A percentile compares a stretch with the other conserved stretches of the same genome.
These are phyloP conservation scores for Heliconius nattereri DNA, from an alignment of 1,140 invertebrate species.

Conservation along the genomic window DNA sequence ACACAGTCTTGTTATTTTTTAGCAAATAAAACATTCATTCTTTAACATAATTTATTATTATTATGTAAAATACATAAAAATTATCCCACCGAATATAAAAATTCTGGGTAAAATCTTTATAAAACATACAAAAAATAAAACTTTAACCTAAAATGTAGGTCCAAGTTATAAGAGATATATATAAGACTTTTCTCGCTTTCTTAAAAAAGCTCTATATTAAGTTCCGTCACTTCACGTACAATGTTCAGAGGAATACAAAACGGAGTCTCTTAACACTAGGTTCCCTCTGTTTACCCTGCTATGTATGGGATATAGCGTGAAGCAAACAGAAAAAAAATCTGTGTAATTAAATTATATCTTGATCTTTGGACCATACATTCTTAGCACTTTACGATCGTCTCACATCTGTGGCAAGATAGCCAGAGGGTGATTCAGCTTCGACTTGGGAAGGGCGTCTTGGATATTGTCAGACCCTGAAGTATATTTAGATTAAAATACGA, in stretches of 20 bases:
- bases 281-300: too few relatives aligned
- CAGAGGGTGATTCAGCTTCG: constrained; percentile 14
- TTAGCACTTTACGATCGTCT: not conserved
- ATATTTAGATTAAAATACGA: constrained; percentile 11
- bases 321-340: not conserved
- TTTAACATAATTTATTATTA: not conserved
- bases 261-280: too few relatives aligned
- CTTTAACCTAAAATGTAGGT: not conserved
- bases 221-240: too few relatives aligned
- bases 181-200: too few relatives aligned
- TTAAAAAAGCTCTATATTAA: too few relatives aligned
- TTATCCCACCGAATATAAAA: not conserved
- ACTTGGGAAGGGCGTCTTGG: constrained; percentile 2
- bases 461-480: constrained; percentile 18
- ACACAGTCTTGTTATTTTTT: too few relatives aligned
- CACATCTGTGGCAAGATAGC: constrained; percentile 20
- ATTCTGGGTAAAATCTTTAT: not conserved
- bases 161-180: not conserved
- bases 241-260: too few relatives aligned
- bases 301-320: too few relatives aligned
- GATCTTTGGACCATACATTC: constrained; percentile 1
- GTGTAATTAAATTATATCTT: not conserved
- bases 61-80: not conserved
- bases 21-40: not conserved
- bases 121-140: not conserved